These are phyloP conservation scores for Gymnosoma rotundatum DNA, from an alignment of 2,888 invertebrate species.

Conservation along the genomic window DNA sequence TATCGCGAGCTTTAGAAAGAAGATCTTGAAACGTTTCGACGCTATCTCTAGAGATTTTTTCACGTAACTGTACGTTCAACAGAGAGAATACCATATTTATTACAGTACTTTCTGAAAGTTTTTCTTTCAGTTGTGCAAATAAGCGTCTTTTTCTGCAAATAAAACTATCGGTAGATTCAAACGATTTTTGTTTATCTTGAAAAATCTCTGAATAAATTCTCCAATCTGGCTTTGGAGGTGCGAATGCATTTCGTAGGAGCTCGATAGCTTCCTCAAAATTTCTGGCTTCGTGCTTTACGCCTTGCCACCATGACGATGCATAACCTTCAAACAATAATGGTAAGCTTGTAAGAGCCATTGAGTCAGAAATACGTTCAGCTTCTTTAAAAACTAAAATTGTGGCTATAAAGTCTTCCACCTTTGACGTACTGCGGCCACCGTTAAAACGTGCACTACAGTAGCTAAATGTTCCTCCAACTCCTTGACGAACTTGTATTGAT, in stretches of 20 bases:
- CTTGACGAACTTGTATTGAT: conserved; percentile 15
- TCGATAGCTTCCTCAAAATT: conserved; percentile 4
- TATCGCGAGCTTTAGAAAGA: too few relatives aligned
- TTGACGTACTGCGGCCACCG: conserved; percentile 38
- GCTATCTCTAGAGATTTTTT: conserved; percentile 13
- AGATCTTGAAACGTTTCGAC: neutral
- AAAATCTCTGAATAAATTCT: conserved; percentile 36
- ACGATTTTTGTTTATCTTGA: conserved; percentile 32
- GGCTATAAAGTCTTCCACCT: conserved; percentile 55
- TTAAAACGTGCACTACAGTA: conserved; percentile 50
- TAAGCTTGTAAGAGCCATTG: too few relatives aligned
- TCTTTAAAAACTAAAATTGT: conserved; percentile 43
- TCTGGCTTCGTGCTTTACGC: neutral
- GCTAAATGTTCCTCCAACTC: conserved; percentile 17
- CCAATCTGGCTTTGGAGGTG: conserved; percentile 52
- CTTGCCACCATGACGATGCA: too few relatives aligned
- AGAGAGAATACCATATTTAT: conserved; percentile 35
- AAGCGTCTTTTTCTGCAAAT: conserved; percentile 37
- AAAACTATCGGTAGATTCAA: conserved; percentile 35
- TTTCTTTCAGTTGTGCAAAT: conserved; percentile 33
- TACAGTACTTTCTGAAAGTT: conserved; percentile 18
- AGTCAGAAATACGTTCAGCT: conserved; percentile 2
- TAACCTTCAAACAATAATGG: too few relatives aligned
- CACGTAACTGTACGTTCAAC: conserved; percentile 17
- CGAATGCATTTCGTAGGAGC: conserved; percentile 41